Evolutionary conservation across 1,140 invertebrate species (phyloP).

Genomic region (Eubasilissa regina): DNA sequence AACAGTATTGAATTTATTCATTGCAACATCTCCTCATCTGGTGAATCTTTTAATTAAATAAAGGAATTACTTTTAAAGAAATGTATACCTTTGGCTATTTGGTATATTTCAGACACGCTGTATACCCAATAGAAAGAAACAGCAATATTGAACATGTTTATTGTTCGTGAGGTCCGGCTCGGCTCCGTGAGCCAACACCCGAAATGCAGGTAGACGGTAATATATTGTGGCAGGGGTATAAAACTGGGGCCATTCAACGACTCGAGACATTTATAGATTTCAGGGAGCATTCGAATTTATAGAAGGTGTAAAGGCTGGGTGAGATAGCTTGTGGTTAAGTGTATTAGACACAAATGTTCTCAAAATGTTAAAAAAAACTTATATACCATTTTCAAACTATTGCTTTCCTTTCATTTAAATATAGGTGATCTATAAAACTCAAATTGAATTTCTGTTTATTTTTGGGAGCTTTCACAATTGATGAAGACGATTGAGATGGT

Average conservation of each 20-base stretch:
- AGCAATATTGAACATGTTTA: conserved; percentile 46
- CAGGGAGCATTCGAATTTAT: conserved; percentile 42
- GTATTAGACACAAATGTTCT: neutral
- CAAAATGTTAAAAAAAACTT: neutral
- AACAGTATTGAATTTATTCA: no score
- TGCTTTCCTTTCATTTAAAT: neutral
- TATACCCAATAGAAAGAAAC: conserved; percentile 18
- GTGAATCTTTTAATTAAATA: neutral
- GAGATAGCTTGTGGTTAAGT: conserved; percentile 25
- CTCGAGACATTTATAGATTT: conserved; percentile 42
- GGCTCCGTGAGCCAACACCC: conserved; percentile 29
- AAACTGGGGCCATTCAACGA: conserved; percentile 38
- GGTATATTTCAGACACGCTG: neutral
- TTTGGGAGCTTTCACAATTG: neutral
- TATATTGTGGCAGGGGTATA: conserved; percentile 48
- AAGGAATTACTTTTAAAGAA: neutral
- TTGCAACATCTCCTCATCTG: no score
- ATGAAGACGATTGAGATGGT: no score
- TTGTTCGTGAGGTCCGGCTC: conserved; percentile 47
- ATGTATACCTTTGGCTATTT: neutral
- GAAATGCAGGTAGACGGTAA: conserved; percentile 39
- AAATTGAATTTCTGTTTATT: neutral
- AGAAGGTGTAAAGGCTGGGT: conserved; percentile 44
- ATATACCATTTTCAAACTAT: neutral
- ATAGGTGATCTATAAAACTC: neutral